Evolutionary conservation across 2,888 invertebrate genomes (phyloP), one percentile per base, ranked within the genome.

Genomic region (Hybos culiciformis): DNA sequence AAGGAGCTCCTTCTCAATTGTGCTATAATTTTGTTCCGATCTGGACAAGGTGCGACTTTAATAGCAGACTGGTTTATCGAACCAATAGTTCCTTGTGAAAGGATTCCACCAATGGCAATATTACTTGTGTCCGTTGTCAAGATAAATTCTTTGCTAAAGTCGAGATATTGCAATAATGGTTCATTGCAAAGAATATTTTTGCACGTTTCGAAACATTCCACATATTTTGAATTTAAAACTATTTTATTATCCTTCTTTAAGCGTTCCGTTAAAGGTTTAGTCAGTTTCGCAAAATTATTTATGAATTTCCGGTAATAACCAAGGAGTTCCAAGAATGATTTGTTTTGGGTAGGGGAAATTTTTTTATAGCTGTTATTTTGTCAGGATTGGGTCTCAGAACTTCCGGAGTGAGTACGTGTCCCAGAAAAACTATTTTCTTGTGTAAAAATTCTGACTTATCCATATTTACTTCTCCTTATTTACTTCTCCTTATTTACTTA

Each of bases 101-200:
- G n/a, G n/a, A n/a, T n/a, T n/a, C n/a, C n/a, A n/a, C 54, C 56
- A 5, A 55, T 33, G 1, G 54, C 56, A 6, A 31, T 46, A 11
- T 53, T 42, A 12, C 50, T 49, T 2, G 56, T 56, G 34, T 58
- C 58, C 2, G 55, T 54, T 3, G 56, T 54, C 12, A 58, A 12
- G 6, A 45, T 38, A 40, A 58, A 59, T 3, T 46, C 39, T 34
- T 46, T 46, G 5, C 29, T 6, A 15, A 38, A 47, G 38, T 47
- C 39, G 3, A 45, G 60, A 36, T 59, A 63, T 43, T 58, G 53
- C 19, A 66, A 39, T 9, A 63, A 51, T 0, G 59, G 60, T 20
- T 53, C 53, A 34, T 55, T 15, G 9, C 21, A 17, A 8, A 48
- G 33, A 1, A 44, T 5, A 12, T 37, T 32, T 44, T 50, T 47